These are phyloP conservation scores for Teleogryllus oceanicus DNA, from an alignment of 2,888 invertebrate genomes.

Conservation along the genomic window DNA sequence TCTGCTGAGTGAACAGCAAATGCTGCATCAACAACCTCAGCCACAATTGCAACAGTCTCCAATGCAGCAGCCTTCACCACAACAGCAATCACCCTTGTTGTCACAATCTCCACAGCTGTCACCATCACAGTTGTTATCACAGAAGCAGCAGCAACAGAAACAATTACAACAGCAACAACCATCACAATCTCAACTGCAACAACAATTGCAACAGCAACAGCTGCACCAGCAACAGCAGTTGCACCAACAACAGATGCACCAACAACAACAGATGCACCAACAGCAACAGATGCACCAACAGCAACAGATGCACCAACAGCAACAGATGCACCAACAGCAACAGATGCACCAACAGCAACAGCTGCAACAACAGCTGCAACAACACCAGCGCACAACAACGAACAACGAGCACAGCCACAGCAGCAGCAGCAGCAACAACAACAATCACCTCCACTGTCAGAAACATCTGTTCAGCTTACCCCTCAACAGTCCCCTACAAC, in stretches of 20 bases:
- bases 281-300: conserved; percentile 33
- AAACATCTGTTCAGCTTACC: not conserved
- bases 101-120: not conserved
- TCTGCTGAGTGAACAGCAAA: not conserved
- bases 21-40: not conserved
- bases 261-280: conserved; percentile 33
- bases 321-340: not conserved
- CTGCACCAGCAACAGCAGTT: not conserved
- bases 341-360: not conserved
- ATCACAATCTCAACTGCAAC: conserved; percentile 26
- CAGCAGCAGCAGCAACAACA: not conserved
- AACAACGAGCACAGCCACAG: not conserved
- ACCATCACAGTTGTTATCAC: not conserved
- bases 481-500: not conserved
- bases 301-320: conserved; percentile 28
- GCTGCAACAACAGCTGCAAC: not conserved
- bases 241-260: conserved; percentile 27
- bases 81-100: not conserved
- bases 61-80: not conserved
- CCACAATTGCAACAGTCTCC: not conserved
- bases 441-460: not conserved
- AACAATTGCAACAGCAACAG: conserved; percentile 29
- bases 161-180: conserved; percentile 23
- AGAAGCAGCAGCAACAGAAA: conserved; percentile 27
- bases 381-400: not conserved